Percentiles rank a stretch among this genome's conserved stretches.
Evolutionary conservation across 2,888 invertebrate species (phyloP).

Genomic region (Metacarcinus magister): DNA sequence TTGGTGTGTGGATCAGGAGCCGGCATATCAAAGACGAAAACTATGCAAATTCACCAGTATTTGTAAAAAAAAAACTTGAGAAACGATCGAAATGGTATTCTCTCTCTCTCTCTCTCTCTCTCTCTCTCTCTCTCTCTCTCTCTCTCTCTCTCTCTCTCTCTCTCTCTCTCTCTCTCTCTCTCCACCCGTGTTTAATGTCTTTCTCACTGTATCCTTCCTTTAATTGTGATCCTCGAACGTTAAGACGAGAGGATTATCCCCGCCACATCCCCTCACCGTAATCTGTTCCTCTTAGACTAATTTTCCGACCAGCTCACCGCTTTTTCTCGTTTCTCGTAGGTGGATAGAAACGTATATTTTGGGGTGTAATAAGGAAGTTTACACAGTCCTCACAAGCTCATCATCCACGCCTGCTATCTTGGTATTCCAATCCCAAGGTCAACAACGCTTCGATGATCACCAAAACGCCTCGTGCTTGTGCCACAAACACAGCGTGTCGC

Average conservation of each 20-base stretch:
- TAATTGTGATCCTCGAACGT: neutral
- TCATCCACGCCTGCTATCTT: neutral
- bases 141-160: neutral
- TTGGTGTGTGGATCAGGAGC: too few relatives aligned
- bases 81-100: neutral
- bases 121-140: conserved; percentile 30
- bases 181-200: too few relatives aligned
- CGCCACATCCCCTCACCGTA: neutral
- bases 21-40: neutral
- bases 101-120: conserved; percentile 26
- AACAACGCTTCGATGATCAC: neutral
- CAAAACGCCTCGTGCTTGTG: neutral
- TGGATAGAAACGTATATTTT: neutral
- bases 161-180: neutral
- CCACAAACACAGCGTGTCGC: neutral
- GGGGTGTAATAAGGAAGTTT: neutral
- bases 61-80: neutral
- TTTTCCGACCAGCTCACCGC: neutral
- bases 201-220: neutral
- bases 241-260: neutral
- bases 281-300: conserved; percentile 4
- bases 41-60: neutral
- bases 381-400: neutral
- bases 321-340: neutral
- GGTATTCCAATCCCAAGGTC: neutral